A percentile compares a stretch with the other conserved stretches of the same genome.
phyloP scores from a whole-genome alignment of 2,113 vertebrate species.

The Talpa occidentalis region DNA sequence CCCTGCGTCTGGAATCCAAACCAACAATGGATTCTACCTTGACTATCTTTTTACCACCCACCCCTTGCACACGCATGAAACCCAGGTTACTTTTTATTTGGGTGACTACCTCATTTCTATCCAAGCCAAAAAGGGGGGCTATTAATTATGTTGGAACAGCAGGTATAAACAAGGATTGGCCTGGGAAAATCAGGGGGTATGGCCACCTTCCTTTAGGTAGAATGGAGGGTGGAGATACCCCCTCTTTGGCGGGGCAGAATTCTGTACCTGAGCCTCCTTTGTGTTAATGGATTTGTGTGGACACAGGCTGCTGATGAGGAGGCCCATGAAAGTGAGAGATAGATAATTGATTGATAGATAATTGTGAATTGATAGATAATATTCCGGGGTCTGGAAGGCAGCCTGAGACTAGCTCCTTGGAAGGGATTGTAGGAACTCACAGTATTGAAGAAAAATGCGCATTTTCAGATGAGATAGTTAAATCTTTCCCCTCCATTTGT shows the following conservation, averaged over 20 bases:
- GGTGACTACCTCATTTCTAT: neutral
- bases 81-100: neutral
- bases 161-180: neutral
- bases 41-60: neutral
- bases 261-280: neutral
- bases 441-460: neutral
- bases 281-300: neutral
- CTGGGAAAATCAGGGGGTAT: neutral
- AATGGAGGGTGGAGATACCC: neutral
- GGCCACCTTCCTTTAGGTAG: neutral
- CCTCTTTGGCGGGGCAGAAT: neutral
- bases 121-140: neutral
- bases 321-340: neutral
- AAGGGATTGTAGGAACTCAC: neutral
- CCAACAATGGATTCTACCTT: neutral
- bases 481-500: neutral
- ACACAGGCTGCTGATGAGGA: constrained; percentile 3
- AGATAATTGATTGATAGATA: too few relatives aligned
- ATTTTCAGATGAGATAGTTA: neutral
- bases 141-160: neutral
- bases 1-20: neutral
- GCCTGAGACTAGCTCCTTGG: neutral
- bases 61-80: neutral
- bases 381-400: neutral
- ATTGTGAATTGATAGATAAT: neutral